Percentiles rank a stretch among this genome's conserved stretches.
Conservation (phyloP, 2,888 invertebrate genomes). For the Euphydryas editha region DNA sequence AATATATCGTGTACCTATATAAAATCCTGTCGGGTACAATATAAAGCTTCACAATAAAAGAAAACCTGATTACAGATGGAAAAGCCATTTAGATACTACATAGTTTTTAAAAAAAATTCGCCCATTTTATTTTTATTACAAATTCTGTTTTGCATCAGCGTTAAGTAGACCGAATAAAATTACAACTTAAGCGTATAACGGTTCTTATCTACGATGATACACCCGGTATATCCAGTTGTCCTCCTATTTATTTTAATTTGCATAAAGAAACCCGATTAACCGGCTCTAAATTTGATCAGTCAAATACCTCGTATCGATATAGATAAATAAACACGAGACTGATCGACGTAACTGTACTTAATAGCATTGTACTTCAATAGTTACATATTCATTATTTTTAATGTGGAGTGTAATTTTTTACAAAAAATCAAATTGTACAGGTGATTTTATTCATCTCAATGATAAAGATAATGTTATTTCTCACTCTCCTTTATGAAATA, state of each 20-base stretch:
- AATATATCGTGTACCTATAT: too few relatives aligned
- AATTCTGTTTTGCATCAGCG: constrained; percentile 14
- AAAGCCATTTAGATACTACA: too few relatives aligned
- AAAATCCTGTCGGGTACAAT: too few relatives aligned
- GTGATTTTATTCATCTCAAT: too few relatives aligned
- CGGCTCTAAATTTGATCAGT: constrained; percentile 47
- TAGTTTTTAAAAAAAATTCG: neutral
- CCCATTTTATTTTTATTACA: neutral
- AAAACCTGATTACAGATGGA: too few relatives aligned
- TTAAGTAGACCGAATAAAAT: constrained; percentile 20
- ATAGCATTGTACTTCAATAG: constrained; percentile 14
- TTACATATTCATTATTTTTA: constrained; percentile 6
- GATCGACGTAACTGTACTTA: constrained; percentile 38
- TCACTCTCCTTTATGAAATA: neutral
- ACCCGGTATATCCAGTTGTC: constrained; percentile 37
- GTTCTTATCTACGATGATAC: constrained; percentile 22
- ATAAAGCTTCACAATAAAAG: too few relatives aligned
- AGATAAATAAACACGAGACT: constrained; percentile 35
- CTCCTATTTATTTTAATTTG: constrained; percentile 38
- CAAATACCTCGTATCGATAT: constrained; percentile 49
- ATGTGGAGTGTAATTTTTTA: neutral
- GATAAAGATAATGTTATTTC: neutral
- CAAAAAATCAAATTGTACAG: too few relatives aligned
- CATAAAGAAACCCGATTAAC: constrained; percentile 37
- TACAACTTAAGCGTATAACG: constrained; percentile 32